Percentiles rank a stretch among this genome's conserved stretches.
phyloP scores from a whole-genome alignment of 2,888 invertebrate species.

The Caenorhabditis zanzibari region DNA sequence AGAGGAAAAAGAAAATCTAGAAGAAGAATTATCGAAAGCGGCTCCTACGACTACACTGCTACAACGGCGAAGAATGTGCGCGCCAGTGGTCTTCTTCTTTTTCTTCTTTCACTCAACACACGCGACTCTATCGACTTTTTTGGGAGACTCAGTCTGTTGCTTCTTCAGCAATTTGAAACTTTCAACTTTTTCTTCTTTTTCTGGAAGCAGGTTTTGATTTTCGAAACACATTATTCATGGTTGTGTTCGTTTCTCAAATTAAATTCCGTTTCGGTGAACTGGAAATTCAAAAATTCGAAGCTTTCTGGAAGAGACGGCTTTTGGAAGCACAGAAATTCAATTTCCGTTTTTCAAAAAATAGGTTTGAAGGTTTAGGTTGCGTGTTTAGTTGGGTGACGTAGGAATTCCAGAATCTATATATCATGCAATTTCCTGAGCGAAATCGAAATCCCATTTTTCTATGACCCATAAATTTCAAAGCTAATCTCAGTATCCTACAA shows the following conservation, averaged over 20 bases:
- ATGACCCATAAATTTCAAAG: too few species aligned
- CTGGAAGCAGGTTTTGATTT: conserved; percentile 22
- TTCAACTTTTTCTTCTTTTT: conserved; percentile 6
- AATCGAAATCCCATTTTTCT: too few species aligned
- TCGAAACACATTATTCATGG: conserved; percentile 29
- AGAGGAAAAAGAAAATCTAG: conserved; percentile 44
- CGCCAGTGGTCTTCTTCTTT: conserved; percentile 42
- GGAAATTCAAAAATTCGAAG: conserved; percentile 7
- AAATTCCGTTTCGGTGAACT: neutral
- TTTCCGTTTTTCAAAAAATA: neutral
- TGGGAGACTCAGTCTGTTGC: conserved; percentile 14
- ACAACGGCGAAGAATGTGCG: conserved; percentile 35
- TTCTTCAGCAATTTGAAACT: conserved; percentile 20
- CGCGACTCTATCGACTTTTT: conserved; percentile 61
- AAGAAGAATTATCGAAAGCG: conserved; percentile 58
- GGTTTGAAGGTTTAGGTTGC: neutral
- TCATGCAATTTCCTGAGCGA: too few species aligned
- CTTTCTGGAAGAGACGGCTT: neutral
- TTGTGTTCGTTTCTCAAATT: conserved; percentile 17
- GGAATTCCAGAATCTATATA: conserved; percentile 4
- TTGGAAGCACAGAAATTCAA: neutral
- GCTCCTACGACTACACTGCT: conserved; percentile 21
- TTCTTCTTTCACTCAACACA: conserved; percentile 37
- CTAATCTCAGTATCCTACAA: neutral
- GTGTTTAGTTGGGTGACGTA: neutral